A percentile compares a stretch with the other conserved stretches of the same genome.
These are phyloP conservation scores for Onychorhynchus coronatus DNA, from an alignment of 2,113 vertebrate species.

Conservation along the genomic window DNA sequence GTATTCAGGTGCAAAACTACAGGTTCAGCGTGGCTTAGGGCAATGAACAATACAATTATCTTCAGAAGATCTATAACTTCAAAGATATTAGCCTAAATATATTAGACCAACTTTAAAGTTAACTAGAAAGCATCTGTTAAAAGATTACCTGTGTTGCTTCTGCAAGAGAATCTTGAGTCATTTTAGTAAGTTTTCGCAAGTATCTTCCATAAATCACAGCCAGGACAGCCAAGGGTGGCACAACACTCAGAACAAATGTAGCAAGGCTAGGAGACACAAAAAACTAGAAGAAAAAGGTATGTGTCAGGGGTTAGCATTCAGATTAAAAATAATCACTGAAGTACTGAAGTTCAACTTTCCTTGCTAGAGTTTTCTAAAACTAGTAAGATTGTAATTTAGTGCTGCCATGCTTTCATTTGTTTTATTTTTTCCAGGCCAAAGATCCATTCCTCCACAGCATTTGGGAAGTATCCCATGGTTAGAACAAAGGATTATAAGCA, in stretches of 20 bases:
- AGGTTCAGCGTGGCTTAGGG: background rate
- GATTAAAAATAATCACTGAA: background rate
- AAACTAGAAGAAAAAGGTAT: constrained; percentile 76
- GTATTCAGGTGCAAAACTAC: background rate
- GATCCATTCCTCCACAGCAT: background rate
- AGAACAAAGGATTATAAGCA: background rate
- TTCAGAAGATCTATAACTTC: constrained; percentile 1
- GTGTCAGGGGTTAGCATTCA: background rate
- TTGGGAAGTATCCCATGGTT: background rate
- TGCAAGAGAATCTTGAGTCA: constrained; percentile 92
- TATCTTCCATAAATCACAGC: constrained; percentile 90
- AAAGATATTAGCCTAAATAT: background rate
- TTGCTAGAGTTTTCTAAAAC: background rate
- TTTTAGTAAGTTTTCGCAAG: constrained; percentile 86
- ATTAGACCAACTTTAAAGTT: background rate
- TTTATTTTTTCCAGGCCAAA: background rate
- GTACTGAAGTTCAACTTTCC: background rate
- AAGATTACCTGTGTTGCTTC: constrained; percentile 87
- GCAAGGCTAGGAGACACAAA: constrained; percentile 91
- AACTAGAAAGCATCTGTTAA: background rate
- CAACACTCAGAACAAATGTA: constrained; percentile 87
- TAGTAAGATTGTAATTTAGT: background rate
- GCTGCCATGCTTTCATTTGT: background rate
- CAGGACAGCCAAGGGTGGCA: constrained; percentile 85
- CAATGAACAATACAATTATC: background rate